Evolutionary conservation across 2,888 invertebrate species (phyloP), one percentile per base, ranked within the genome.

Genomic region (Rhingia rostrata): DNA sequence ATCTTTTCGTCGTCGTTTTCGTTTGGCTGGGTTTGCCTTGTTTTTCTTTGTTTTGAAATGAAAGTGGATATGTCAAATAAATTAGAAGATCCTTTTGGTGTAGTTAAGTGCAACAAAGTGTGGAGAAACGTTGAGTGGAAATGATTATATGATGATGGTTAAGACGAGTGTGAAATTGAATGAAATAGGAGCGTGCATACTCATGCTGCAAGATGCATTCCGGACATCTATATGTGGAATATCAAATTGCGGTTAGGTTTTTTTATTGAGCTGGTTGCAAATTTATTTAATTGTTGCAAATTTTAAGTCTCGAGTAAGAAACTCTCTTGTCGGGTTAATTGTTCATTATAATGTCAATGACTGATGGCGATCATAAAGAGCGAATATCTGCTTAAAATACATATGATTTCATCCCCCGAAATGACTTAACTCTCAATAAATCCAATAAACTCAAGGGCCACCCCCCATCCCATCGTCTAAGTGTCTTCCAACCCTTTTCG

Each of bases 61-160:
- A 64, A 64, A 81, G 69, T 81, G 64, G 64, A 69, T 75, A 81
- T 81, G 81, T 56, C 81, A 81, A 81, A 81, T 81, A 81, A 81
- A 70, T 75, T 63, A 67, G 72, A 56, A 64, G 75, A 64, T 69
- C 63, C 81, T 75, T 81, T 75, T 64, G 64, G 74, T 64, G 64
- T 58, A 60, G 64, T 70, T 81, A 64, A 60, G 64, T 75, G 75
- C 81, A 81, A 53, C 53, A 70, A 74, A 69, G 74, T 69, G 63
- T 37, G 39, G 45, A 60, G 58, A 33, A 54, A 66, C 66, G 60
- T 79, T 32, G 12, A 66, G 66, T 53, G 45, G 58, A 66, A 61
- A 74, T 67, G 60, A 60, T 73, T 60, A 33, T 60, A 56, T 61
- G 72, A 67, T 73, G 61, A 61, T 73, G 53, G 61, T 56, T 61